phyloP scores from a whole-genome alignment of 2,888 invertebrate genomes.

The Labia minor region DNA sequence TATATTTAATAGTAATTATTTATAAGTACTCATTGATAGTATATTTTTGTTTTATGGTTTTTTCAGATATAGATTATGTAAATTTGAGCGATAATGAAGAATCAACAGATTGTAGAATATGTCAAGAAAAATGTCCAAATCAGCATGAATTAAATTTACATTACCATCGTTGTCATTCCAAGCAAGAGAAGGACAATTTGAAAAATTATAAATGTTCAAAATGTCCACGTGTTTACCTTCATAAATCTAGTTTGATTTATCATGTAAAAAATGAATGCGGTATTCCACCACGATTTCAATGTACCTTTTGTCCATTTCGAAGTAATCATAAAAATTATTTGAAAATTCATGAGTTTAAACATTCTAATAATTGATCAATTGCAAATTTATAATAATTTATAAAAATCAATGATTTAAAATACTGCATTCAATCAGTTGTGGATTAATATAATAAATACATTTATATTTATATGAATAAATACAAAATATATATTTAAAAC shows the following conservation, averaged over 20 bases:
- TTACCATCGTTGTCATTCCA: background rate
- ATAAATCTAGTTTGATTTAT: conserved; percentile 20
- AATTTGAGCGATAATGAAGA: background rate
- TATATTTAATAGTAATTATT: no score
- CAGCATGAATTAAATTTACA: background rate
- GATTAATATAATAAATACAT: no score
- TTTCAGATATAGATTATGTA: background rate
- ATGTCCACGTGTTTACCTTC: conserved; percentile 23
- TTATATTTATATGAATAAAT: no score
- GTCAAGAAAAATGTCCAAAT: background rate
- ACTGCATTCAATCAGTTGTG: no score
- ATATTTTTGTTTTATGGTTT: background rate
- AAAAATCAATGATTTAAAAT: no score
- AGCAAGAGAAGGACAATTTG: background rate
- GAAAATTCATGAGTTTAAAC: background rate
- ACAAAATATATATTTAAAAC: no score
- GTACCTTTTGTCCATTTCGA: background rate
- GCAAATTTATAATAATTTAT: no score
- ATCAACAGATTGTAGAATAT: background rate
- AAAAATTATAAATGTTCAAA: conserved; percentile 15
- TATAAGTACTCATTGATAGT: no score
- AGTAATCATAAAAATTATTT: background rate
- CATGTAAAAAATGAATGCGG: conserved; percentile 27
- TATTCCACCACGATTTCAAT: conserved; percentile 21
- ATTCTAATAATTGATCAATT: no score